Evolutionary conservation across 2,888 invertebrate species (phyloP), one percentile per base, ranked within the genome.

Genomic region (Trichacis sp.): DNA sequence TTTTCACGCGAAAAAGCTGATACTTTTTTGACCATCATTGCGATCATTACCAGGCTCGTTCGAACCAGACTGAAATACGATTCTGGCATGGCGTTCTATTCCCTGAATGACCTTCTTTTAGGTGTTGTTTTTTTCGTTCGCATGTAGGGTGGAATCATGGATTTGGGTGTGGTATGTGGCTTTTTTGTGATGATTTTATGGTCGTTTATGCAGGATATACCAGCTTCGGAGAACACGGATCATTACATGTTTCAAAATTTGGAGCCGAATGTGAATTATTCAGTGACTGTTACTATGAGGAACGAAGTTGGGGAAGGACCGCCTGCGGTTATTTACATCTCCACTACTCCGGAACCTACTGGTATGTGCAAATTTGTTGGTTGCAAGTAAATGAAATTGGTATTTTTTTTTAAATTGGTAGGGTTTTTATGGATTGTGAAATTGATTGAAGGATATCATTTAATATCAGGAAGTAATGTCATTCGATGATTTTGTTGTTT

Each of bases 281-380:
- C 89, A 4, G 88, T 95, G n/a, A 89, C 91, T 11, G 88, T 95
- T 17, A 88, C 91, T 1, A 94, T 94, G 91, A 87, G 92, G 69
- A 95, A 95, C 78, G 88, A 88, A 1, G 89, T 90, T 24, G 95
- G 95, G 1, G 90, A 92, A 74, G 94, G 96, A 1, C 95, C 95
- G 0, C 84, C 88, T 3, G 90, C 91, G 0, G 85, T 85, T 52
- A 88, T 88, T 8, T 86, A 86, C 52, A 89, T 93, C 11, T 88
- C 89, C 3, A 94, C 94, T 0, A 90, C 91, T 1, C 87, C 89
- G 6, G 87, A 89, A 81, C 88, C 90, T 40, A 87, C 87, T 72
- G 89, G 92, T 92, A 85, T 83, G 86, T 14, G 1, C 45, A 53
- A 20, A 54, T 24, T 54, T 53, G 12, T 46, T 29, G n/a, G n/a